A percentile compares a stretch with the other conserved stretches of the same genome.
Conservation (phyloP, 2,888 invertebrate species). For the Julus scandinavius region DNA sequence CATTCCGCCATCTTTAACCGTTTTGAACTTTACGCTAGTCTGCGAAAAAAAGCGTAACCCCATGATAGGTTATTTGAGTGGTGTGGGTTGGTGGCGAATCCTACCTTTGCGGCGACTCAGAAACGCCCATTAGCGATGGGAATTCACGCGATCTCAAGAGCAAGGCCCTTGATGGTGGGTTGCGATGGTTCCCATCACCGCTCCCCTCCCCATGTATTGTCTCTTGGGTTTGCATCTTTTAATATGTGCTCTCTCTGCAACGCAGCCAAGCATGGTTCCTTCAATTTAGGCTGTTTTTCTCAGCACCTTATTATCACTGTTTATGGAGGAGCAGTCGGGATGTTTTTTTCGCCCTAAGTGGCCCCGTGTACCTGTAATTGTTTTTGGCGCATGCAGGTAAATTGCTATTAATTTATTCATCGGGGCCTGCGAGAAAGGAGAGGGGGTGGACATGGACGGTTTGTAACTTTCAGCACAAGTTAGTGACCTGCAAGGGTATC, state of each 20-base stretch:
- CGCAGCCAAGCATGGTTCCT: slow-evolving; percentile 8
- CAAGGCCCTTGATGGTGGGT: not conserved
- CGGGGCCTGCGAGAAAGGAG: not conserved
- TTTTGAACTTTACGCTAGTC: not conserved
- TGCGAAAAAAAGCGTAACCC: not conserved
- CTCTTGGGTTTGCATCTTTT: not conserved
- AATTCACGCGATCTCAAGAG: not conserved
- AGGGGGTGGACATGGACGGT: not conserved
- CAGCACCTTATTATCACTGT: slow-evolving; percentile 7
- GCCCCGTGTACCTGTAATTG: not conserved
- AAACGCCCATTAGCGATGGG: not conserved
- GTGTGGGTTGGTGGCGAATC: not conserved
- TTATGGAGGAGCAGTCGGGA: not conserved
- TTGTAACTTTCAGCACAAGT: not conserved
- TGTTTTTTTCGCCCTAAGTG: not conserved
- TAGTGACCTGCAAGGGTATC: not conserved
- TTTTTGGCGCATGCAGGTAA: not conserved
- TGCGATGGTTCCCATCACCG: not conserved
- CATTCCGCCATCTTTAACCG: slow-evolving; percentile 20
- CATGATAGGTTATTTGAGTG: not conserved
- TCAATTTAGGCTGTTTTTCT: not conserved
- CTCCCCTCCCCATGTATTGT: not conserved
- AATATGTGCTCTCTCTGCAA: not conserved
- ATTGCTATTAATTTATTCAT: slow-evolving; percentile 20
- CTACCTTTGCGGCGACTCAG: not conserved